phyloP scores from a whole-genome alignment of 1,140 invertebrate genomes.

The Drosophila ohnishii region DNA sequence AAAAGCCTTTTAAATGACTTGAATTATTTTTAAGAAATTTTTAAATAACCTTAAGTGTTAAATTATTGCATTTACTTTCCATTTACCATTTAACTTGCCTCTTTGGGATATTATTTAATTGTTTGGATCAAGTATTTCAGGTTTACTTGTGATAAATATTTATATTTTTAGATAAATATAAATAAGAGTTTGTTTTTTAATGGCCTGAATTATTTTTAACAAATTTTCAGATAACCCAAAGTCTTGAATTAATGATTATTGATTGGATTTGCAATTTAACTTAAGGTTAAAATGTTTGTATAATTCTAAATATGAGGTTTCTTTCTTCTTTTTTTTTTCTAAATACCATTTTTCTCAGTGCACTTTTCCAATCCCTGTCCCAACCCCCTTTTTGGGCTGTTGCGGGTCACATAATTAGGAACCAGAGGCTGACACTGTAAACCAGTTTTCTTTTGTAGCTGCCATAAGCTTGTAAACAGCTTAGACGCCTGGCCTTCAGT shows the following conservation, averaged over 20 bases:
- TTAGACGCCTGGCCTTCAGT: conserved; percentile 41
- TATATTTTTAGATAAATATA: background rate
- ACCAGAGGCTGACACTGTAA: conserved; percentile 45
- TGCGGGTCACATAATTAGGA: conserved; percentile 41
- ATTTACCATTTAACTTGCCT: background rate
- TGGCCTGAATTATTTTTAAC: too few species aligned
- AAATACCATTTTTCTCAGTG: background rate
- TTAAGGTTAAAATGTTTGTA: too few species aligned
- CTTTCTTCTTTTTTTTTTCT: too few species aligned
- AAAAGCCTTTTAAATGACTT: background rate
- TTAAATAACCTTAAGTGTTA: background rate
- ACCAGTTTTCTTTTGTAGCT: conserved; percentile 31
- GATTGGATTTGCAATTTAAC: too few species aligned
- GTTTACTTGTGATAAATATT: background rate
- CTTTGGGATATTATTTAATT: too few species aligned
- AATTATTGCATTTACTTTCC: background rate
- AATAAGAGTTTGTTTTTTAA: too few species aligned
- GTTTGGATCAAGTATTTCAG: too few species aligned
- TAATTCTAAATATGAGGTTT: too few species aligned
- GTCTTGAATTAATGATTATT: too few species aligned
- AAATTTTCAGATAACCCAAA: too few species aligned
- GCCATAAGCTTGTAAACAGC: conserved; percentile 48
- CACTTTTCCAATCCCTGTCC: background rate
- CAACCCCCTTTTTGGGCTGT: background rate
- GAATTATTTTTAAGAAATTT: background rate